Conservation (phyloP, 2,797 vertebrate genomes). For the Rhincodon typus region DNA sequence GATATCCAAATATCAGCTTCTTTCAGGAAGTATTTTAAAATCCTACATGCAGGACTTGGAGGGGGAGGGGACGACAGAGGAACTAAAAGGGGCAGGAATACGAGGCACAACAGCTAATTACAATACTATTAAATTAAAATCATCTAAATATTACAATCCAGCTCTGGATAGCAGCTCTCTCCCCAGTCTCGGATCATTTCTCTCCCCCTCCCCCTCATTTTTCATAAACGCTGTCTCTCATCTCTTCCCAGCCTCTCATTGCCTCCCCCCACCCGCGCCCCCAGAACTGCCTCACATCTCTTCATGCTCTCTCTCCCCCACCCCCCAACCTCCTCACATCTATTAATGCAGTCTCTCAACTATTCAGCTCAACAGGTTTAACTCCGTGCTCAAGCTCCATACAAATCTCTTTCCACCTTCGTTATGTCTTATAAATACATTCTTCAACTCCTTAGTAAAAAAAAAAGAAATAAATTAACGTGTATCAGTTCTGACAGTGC, state of each 20-base stretch:
- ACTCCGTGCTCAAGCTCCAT: background rate
- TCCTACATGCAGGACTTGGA: background rate
- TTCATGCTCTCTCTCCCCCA: too few relatives aligned
- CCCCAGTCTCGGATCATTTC: too few relatives aligned
- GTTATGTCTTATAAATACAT: background rate
- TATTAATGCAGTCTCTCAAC: too few relatives aligned
- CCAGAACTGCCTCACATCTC: too few relatives aligned
- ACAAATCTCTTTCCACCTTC: background rate
- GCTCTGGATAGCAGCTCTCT: background rate
- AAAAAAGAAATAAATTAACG: too few relatives aligned
- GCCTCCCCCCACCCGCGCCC: too few relatives aligned
- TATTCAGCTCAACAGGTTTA: background rate
- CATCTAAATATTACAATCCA: background rate
- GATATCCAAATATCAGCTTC: background rate
- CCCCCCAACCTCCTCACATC: too few relatives aligned
- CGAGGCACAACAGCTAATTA: background rate
- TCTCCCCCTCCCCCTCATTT: too few relatives aligned
- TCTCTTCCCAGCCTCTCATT: too few relatives aligned
- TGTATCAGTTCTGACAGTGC: too few relatives aligned
- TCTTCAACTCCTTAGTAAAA: background rate
- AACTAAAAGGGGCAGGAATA: background rate
- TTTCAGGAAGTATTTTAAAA: background rate
- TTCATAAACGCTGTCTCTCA: too few relatives aligned
- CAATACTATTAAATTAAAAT: background rate
- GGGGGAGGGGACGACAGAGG: too few relatives aligned